Evolutionary conservation across 2,113 vertebrate species (phyloP).

Genomic region (Parotia lawesii): DNA sequence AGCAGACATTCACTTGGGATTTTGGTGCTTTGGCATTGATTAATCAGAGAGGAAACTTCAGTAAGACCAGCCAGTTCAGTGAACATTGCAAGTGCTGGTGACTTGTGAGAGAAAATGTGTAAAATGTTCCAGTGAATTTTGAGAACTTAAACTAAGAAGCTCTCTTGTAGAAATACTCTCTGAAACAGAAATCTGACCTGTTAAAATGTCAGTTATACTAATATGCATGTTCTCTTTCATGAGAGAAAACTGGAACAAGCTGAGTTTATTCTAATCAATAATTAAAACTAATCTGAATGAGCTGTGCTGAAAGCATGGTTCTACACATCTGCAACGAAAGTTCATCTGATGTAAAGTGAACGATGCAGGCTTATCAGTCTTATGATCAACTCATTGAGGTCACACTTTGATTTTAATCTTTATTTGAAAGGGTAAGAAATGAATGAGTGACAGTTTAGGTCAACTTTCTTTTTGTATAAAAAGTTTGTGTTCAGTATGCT

Average conservation of each 20-base stretch:
- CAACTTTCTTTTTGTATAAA: neutral
- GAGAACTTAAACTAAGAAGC: neutral
- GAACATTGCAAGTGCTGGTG: neutral
- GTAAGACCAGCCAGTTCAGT: neutral
- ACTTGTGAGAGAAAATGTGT: neutral
- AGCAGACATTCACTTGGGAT: neutral
- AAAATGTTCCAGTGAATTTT: neutral
- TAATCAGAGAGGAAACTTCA: neutral
- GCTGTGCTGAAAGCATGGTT: neutral
- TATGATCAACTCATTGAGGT: neutral
- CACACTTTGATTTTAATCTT: neutral
- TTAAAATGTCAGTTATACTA: neutral
- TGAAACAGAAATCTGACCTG: neutral
- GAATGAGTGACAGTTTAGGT: neutral
- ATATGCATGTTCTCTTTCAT: neutral
- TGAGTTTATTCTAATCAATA: conserved; percentile 21
- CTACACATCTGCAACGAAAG: neutral
- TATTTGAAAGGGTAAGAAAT: neutral
- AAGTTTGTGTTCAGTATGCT: neutral
- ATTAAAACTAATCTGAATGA: neutral
- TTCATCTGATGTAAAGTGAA: neutral
- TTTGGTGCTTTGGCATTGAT: neutral
- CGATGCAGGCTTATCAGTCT: neutral
- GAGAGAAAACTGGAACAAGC: neutral
- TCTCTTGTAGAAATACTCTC: neutral